These are phyloP conservation scores for Littorina saxatilis DNA, from an alignment of 1,140 invertebrate genomes.

Conservation along the genomic window DNA sequence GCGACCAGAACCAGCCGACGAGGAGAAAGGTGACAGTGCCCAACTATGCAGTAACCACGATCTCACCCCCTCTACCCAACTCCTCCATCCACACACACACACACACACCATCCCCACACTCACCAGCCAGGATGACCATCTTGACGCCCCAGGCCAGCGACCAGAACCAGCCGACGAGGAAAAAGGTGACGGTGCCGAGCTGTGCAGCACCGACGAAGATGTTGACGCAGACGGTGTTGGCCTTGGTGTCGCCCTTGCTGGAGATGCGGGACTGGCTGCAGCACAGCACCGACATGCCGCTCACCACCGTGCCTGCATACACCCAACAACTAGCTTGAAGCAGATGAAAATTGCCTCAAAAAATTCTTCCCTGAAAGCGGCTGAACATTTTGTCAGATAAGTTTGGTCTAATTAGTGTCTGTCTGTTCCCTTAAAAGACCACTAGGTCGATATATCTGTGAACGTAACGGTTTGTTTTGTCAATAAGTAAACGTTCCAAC, in stretches of 20 bases:
- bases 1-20: constrained; percentile 97
- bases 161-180: constrained; percentile 98
- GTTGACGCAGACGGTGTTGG: constrained; percentile 82
- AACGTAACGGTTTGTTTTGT: too few relatives aligned
- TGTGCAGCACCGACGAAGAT: constrained; percentile 89
- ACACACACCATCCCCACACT: constrained; percentile 19
- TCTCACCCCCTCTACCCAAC: background rate
- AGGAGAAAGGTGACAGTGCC: constrained; percentile 88
- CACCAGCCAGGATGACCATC: constrained; percentile 80
- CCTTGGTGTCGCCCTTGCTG: constrained; percentile 67
- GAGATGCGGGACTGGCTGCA: constrained; percentile 91
- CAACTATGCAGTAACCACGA: background rate
- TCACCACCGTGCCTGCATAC: constrained; percentile 91
- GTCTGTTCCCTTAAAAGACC: too few relatives aligned
- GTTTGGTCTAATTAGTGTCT: too few relatives aligned
- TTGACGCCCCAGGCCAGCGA: constrained; percentile 97
- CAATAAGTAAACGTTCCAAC: too few relatives aligned
- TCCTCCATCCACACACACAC: background rate
- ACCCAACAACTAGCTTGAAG: too few relatives aligned
- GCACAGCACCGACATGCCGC: constrained; percentile 91
- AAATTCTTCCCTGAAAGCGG: too few relatives aligned
- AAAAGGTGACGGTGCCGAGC: constrained; percentile 94
- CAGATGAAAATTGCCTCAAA: background rate
- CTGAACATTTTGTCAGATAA: too few relatives aligned
- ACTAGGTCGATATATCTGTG: too few relatives aligned